phyloP scores from a whole-genome alignment of 2,797 vertebrate species.

The Threskiornis aethiopicus region DNA sequence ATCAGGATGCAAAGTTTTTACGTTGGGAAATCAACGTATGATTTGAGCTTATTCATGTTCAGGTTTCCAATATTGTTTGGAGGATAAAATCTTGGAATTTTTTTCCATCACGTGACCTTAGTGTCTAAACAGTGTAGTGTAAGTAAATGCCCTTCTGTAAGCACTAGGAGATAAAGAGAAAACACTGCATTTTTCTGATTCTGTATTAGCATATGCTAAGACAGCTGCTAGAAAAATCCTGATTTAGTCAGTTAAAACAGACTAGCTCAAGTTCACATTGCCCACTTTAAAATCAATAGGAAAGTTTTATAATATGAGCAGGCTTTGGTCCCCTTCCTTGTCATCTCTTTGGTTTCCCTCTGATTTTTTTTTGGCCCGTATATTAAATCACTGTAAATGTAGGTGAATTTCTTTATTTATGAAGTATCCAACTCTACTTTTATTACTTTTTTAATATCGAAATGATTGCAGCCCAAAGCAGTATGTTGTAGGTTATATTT shows the following conservation, averaged over 20 bases:
- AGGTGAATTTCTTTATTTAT: conserved; percentile 4
- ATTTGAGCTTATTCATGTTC: neutral
- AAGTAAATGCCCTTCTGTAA: neutral
- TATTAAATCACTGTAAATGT: neutral
- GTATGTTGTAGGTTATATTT: neutral
- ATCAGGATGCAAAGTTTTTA: neutral
- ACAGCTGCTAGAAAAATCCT: neutral
- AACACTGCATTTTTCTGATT: neutral
- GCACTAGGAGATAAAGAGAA: neutral
- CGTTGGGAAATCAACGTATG: neutral
- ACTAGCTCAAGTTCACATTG: neutral
- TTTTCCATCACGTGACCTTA: neutral
- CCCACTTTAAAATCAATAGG: neutral
- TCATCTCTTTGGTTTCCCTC: neutral
- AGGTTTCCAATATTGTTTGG: neutral
- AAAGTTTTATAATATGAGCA: neutral
- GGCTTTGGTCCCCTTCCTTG: neutral
- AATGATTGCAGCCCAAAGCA: neutral
- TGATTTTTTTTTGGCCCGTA: neutral
- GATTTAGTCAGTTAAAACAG: neutral
- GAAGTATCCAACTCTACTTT: neutral
- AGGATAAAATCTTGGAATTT: neutral
- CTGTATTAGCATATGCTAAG: neutral
- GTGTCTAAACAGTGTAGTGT: neutral
- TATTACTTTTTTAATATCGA: conserved; percentile 13